phyloP scores from a whole-genome alignment of 1,140 invertebrate genomes.

The Eriocheir sinensis region DNA sequence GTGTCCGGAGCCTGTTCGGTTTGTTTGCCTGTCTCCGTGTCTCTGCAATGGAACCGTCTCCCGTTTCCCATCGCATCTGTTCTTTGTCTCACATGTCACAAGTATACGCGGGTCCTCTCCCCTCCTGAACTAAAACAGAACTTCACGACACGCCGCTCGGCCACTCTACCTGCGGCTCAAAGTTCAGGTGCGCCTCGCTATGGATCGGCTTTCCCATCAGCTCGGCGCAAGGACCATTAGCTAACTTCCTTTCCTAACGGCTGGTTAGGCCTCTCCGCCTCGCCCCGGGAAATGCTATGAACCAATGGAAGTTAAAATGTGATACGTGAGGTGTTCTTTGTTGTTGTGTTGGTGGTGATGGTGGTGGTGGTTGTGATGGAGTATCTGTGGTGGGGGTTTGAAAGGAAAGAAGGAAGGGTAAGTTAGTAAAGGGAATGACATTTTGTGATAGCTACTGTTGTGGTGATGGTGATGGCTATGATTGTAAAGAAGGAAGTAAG shows the following conservation, averaged over 20 bases:
- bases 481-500: too few species aligned
- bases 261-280: neutral
- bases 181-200: neutral
- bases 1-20: neutral
- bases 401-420: neutral
- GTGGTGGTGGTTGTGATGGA: neutral
- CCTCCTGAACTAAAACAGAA: neutral
- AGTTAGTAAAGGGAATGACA: too few species aligned
- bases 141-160: neutral
- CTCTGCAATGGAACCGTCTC: neutral
- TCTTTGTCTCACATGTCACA: neutral
- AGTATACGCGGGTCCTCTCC: neutral
- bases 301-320: neutral
- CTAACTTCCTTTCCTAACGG: neutral
- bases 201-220: neutral
- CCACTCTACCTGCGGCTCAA: neutral
- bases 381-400: neutral
- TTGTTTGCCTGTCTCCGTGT: too few species aligned
- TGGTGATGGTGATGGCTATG: too few species aligned
- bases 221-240: neutral
- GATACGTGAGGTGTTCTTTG: too few species aligned
- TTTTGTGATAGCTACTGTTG: too few species aligned
- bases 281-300: neutral
- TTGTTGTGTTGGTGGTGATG: slow-evolving; percentile 22
- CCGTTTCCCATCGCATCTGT: neutral